Percentiles rank a stretch among this genome's conserved stretches.
phyloP scores from a whole-genome alignment of 1,140 invertebrate genomes.

The Aphelinus atriplicis region DNA sequence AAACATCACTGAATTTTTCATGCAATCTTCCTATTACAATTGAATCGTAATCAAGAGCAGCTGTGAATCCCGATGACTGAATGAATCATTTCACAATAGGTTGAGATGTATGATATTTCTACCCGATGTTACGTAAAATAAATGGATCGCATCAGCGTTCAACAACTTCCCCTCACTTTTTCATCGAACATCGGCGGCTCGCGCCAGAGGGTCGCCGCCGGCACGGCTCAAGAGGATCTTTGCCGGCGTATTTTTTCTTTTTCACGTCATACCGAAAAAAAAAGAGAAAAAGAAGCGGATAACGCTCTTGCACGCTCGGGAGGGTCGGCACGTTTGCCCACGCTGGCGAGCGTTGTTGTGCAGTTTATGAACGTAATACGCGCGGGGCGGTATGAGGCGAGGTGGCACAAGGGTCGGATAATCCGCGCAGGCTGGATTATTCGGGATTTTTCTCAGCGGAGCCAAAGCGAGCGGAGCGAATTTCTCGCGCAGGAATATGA shows the following conservation, averaged over 20 bases:
- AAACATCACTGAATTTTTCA: too few species aligned
- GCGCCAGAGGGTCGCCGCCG: background rate
- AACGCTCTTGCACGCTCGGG: background rate
- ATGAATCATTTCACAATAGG: too few species aligned
- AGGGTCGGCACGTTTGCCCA: background rate
- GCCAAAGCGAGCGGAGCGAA: conserved; percentile 41
- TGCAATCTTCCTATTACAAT: too few species aligned
- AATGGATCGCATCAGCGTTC: background rate
- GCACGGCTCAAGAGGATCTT: conserved; percentile 24
- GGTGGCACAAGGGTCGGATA: conserved; percentile 55
- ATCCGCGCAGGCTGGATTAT: conserved; percentile 62
- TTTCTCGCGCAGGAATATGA: conserved; percentile 23
- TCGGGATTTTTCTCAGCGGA: conserved; percentile 59
- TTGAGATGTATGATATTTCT: too few species aligned
- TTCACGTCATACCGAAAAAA: conserved; percentile 11
- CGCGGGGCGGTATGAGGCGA: conserved; percentile 45
- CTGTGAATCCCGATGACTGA: too few species aligned
- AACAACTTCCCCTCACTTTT: conserved; percentile 6
- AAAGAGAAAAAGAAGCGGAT: background rate
- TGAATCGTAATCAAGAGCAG: too few species aligned
- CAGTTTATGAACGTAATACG: conserved; percentile 30
- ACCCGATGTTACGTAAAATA: background rate
- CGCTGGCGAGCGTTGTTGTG: conserved; percentile 21
- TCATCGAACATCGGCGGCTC: conserved; percentile 6
- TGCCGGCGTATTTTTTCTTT: background rate